Evolutionary conservation across 2,113 vertebrate species (phyloP), one percentile per base, ranked within the genome.

Genomic region (Serinus canaria): DNA sequence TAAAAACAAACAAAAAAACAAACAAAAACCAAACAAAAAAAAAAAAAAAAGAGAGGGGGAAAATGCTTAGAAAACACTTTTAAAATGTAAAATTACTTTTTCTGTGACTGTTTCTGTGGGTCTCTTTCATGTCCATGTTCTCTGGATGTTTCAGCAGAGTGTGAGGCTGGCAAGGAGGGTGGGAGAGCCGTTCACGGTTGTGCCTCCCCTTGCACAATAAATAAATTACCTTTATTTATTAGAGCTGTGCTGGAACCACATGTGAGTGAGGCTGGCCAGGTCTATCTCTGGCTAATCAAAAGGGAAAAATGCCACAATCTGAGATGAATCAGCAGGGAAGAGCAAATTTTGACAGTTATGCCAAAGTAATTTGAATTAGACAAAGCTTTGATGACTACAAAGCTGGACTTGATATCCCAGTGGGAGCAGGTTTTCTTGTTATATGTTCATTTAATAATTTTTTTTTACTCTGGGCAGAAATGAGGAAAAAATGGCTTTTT

Each of bases 341-440:
- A 77, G 80, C 59, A 60, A 62, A 80, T 80, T 86, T 39, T 72
- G 63, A 49, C 76, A 89, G 49, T 41, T 80, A 6, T 46, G 63
- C 37, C 24, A 31, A 69, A 60, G 49, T 52, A 76, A 92, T 90
- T 90, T 64, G 86, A 90, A 73, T 88, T 60, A 90, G 44, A 52
- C 24, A 90, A 74, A 93, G 39, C 67, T 92, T 86, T 90, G 91
- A 89, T 90, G 41, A 53, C 68, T 92, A 74, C 63, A 95, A 92
- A 95, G 72, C 59, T 67, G 77, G 76, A 49, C 46, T 77, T 70
- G 28, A 43, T 83, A 53, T 49, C 76, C 72, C 0, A 0, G 37
- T 86, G 46, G 74, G 91, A 94, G 35, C 27, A 86, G 63, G 15
- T 83, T 94, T 92, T 86, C 67, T 44, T 33, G 31, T 70, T 83